These are phyloP conservation scores for Scyliorhinus canicula DNA, from an alignment of 2,797 vertebrate species.

Conservation along the genomic window DNA sequence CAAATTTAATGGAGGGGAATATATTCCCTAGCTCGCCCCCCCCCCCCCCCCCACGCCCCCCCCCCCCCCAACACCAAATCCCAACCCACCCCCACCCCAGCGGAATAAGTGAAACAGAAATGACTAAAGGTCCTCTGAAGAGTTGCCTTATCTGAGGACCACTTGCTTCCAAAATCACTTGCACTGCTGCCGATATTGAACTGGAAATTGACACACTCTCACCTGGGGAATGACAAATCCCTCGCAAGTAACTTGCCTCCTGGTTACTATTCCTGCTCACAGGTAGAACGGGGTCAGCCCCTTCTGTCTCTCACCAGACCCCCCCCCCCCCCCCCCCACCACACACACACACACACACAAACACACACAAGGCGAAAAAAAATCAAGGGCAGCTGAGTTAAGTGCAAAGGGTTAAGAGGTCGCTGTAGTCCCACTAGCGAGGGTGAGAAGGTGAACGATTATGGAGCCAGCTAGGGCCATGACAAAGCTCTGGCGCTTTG, in stretches of 20 bases:
- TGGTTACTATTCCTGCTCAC: neutral
- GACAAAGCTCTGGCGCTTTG: neutral
- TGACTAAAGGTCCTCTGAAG: too few relatives aligned
- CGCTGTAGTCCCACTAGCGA: neutral
- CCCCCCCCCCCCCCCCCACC: neutral
- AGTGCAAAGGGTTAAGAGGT: conserved; percentile 28
- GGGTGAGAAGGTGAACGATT: conserved; percentile 16
- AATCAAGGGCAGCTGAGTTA: neutral
- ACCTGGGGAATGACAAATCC: neutral
- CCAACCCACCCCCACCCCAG: neutral
- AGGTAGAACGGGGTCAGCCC: conserved; percentile 8
- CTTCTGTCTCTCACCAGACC: conserved; percentile 45
- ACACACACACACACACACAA: neutral
- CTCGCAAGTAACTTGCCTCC: neutral
- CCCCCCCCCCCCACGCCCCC: too few relatives aligned
- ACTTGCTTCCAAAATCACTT: neutral
- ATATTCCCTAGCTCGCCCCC: too few relatives aligned
- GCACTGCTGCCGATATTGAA: neutral
- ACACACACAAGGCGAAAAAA: neutral
- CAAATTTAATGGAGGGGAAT: neutral
- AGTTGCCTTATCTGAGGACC: too few relatives aligned
- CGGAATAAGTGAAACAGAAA: neutral
- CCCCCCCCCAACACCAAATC: too few relatives aligned
- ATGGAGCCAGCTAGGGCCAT: neutral
- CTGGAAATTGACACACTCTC: neutral